Evolutionary conservation across 2,888 invertebrate genomes (phyloP).

Genomic region (Stenodera caucasica): DNA sequence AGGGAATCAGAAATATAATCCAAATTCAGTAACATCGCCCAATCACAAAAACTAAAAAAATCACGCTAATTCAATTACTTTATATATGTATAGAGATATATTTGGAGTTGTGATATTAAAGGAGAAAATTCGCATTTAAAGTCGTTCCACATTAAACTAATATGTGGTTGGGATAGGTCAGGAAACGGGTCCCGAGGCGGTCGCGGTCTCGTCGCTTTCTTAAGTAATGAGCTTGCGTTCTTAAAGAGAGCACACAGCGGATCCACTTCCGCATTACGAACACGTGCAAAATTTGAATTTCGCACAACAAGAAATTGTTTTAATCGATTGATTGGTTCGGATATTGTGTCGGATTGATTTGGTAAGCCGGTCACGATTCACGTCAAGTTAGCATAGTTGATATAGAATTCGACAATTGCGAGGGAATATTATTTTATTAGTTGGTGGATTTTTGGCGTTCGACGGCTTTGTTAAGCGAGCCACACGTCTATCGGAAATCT

Average conservation of each 20-base stretch:
- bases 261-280: conserved; percentile 41
- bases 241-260: conserved; percentile 43
- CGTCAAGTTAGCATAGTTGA: conserved; percentile 41
- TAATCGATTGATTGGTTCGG: too few species aligned
- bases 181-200: conserved; percentile 45
- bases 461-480: conserved; percentile 39
- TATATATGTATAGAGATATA: too few species aligned
- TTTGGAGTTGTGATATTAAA: too few species aligned
- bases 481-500: conserved; percentile 52
- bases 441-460: conserved; percentile 43
- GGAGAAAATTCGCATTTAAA: conserved; percentile 35
- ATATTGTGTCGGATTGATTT: too few species aligned
- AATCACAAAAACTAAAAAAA: too few species aligned
- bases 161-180: conserved; percentile 51
- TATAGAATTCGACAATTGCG: conserved; percentile 44
- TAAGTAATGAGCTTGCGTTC: conserved; percentile 50
- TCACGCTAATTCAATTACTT: too few species aligned
- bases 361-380: conserved; percentile 45
- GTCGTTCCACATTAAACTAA: conserved; percentile 51
- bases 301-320: not conserved
- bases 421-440: conserved; percentile 50
- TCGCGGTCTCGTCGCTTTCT: conserved; percentile 47
- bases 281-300: conserved; percentile 5
- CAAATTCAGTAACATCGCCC: conserved; percentile 31
- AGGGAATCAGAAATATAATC: conserved; percentile 53